Percentiles rank a stretch among this genome's conserved stretches.
These are phyloP conservation scores for Neofelis nebulosa DNA, from an alignment of 2,113 vertebrate genomes.

Conservation along the genomic window DNA sequence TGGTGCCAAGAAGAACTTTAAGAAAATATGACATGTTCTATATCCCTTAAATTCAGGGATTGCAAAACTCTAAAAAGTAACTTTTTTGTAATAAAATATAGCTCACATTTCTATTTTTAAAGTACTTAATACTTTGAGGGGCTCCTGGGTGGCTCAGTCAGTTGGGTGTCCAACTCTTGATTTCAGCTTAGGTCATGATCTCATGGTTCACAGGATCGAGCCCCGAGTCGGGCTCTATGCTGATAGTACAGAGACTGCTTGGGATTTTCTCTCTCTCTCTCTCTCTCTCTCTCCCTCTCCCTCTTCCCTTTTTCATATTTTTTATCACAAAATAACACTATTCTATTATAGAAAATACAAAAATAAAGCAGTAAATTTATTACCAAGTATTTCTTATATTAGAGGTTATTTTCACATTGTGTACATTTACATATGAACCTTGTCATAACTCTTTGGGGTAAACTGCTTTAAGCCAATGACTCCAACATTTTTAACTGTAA, in stretches of 20 bases:
- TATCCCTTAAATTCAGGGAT: neutral
- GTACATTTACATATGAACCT: neutral
- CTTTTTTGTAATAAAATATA: neutral
- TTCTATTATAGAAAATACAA: constrained; percentile 7
- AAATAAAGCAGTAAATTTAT: neutral
- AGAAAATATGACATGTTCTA: neutral
- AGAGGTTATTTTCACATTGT: neutral
- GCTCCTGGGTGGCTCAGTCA: too few species aligned
- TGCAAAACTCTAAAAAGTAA: neutral
- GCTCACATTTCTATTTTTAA: neutral
- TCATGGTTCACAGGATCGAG: too few species aligned
- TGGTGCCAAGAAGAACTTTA: neutral
- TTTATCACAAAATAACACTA: neutral
- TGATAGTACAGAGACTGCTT: too few species aligned
- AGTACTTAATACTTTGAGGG: neutral
- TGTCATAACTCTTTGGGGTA: neutral
- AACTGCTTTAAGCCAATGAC: neutral
- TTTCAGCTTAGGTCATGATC: too few species aligned
- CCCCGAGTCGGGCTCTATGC: too few species aligned
- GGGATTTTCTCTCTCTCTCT: too few species aligned
- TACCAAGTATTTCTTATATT: neutral
- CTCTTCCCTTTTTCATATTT: neutral
- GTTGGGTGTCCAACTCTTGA: too few species aligned
- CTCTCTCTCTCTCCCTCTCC: too few species aligned
- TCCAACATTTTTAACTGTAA: neutral